Conservation (phyloP, 92 coral and sea anemone genomes). For the Epizoanthus fatuus region DNA sequence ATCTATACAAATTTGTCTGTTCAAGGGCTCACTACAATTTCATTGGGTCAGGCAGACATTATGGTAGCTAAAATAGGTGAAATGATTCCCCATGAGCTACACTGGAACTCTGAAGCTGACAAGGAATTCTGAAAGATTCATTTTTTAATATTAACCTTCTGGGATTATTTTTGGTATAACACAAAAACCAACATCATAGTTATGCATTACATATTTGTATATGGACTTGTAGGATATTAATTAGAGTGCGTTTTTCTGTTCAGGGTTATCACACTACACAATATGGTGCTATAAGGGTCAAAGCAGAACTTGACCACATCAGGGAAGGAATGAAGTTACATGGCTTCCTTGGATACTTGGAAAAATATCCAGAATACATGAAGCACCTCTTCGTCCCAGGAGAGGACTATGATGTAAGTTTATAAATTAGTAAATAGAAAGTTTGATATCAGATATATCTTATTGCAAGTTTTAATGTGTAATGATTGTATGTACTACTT, state of each 20-base stretch:
- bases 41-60: no score
- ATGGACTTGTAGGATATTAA: neutral
- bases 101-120: no score
- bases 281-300: slow-evolving; percentile 48
- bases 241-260: slow-evolving; percentile 7
- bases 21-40: no score
- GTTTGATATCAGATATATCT: no score
- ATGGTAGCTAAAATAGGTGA: no score
- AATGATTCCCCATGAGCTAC: no score
- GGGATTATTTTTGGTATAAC: neutral
- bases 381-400: slow-evolving; percentile 47
- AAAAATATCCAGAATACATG: slow-evolving; percentile 41
- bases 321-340: slow-evolving; percentile 54
- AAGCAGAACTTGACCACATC: slow-evolving; percentile 55
- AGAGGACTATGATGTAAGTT: slow-evolving; percentile 54
- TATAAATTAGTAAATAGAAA: neutral
- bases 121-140: no score
- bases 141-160: no score
- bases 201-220: neutral
- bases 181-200: neutral
- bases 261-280: slow-evolving; percentile 56
- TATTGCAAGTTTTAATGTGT: no score
- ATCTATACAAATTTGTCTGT: no score
- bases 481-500: no score
- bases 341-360: slow-evolving; percentile 44